Base-by-base conservation (phyloP, 64 coral and sea anemone genomes). In the Astreopora myriophthalma region DNA sequence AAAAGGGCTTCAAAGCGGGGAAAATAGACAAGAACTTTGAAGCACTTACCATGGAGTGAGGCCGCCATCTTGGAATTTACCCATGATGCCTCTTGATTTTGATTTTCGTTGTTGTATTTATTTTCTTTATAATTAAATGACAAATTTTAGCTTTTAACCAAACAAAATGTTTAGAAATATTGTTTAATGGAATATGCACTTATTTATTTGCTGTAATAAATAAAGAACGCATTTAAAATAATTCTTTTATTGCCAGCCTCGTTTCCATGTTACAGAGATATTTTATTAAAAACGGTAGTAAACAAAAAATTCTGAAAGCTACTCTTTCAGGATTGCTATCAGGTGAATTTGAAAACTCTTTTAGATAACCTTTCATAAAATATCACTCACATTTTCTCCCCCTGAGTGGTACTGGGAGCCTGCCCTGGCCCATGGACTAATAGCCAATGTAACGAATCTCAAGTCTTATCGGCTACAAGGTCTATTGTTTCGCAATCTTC, bases 361-460 rank as follows among this genome's bases (percentile, higher is more conserved):
- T n/a, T n/a, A n/a, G n/a, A n/a, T n/a, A n/a, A n/a, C n/a, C 70
- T 16, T 73, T 36, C 70, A 73, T 73, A 2, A 73, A 33, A 73
- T 73, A 37, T 36, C 70, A 34, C 70, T 73, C 8, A 73, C 30
- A 36, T 73, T 73, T 73, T 73, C 70, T 73, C n/a, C n/a, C n/a
- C n/a, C n/a, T n/a, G n/a, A n/a, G n/a, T n/a, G n/a, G n/a, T n/a
- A n/a, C n/a, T n/a, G n/a, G n/a, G n/a, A n/a, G n/a, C n/a, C n/a
- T n/a, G n/a, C n/a, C n/a, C n/a, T n/a, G n/a, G n/a, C n/a, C n/a
- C n/a, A n/a, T n/a, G n/a, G n/a, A n/a, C n/a, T n/a, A n/a, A n/a
- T n/a, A n/a, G n/a, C n/a, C n/a, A n/a, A n/a, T n/a, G n/a, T n/a
- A n/a, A n/a, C n/a, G n/a, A n/a, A n/a, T n/a, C n/a, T n/a, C n/a